phyloP scores from a whole-genome alignment of 2,113 vertebrate species.

The Apus apus region DNA sequence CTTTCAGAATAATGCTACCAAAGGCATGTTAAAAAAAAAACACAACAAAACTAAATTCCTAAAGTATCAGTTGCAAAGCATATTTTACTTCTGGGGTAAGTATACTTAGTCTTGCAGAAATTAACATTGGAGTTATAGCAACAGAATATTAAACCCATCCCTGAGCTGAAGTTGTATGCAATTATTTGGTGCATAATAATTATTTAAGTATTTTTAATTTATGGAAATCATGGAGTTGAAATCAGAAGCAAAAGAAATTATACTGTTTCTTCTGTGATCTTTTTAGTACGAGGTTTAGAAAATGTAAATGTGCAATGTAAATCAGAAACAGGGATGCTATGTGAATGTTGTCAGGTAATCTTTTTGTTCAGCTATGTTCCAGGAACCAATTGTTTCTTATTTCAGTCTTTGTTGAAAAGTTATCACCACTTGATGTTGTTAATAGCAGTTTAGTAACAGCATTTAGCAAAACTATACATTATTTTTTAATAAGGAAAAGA shows the following conservation, averaged over 20 bases:
- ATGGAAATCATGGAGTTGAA: not conserved
- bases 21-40: not conserved
- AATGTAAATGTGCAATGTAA: not conserved
- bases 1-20: not conserved
- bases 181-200: not conserved
- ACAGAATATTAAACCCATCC: not conserved
- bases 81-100: not conserved
- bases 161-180: not conserved
- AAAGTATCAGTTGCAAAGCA: not conserved
- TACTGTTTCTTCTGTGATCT: not conserved
- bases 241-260: not conserved
- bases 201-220: too few relatives aligned
- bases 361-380: not conserved
- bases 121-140: not conserved
- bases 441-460: not conserved
- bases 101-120: not conserved
- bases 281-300: not conserved
- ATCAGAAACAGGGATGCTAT: not conserved
- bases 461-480: not conserved
- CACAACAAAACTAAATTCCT: not conserved
- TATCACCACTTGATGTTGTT: not conserved
- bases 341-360: not conserved
- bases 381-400: not conserved
- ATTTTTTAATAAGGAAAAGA: not conserved
- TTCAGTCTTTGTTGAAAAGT: not conserved